phyloP scores from a whole-genome alignment of 1,140 invertebrate genomes.

The Diabrotica virgifera region DNA sequence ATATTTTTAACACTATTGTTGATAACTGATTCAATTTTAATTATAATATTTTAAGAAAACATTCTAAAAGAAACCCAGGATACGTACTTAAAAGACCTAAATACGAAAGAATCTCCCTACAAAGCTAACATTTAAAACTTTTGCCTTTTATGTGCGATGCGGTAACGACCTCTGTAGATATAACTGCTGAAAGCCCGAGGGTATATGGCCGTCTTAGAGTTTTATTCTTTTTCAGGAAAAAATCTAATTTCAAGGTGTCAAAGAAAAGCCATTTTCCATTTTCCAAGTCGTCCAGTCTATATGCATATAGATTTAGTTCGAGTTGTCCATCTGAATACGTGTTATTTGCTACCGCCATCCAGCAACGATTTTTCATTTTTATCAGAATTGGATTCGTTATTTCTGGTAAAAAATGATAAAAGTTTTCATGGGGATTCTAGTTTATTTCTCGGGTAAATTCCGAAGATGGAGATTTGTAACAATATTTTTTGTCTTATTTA shows the following conservation, averaged over 20 bases:
- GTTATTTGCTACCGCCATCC: slow-evolving; percentile 3
- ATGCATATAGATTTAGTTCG: slow-evolving; percentile 42
- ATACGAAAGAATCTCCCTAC: no score
- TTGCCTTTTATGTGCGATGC: no score
- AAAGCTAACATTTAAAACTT: no score
- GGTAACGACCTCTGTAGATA: slow-evolving; percentile 40
- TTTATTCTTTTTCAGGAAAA: slow-evolving; percentile 46
- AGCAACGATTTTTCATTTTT: slow-evolving; percentile 9
- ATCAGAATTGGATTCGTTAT: slow-evolving; percentile 7
- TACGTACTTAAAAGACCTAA: no score
- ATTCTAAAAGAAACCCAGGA: no score
- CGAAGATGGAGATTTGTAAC: no score
- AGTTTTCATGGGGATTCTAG: not conserved
- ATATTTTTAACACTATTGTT: no score
- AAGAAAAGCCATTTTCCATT: slow-evolving; percentile 51
- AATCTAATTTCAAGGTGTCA: slow-evolving; percentile 52
- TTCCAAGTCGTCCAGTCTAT: slow-evolving; percentile 44
- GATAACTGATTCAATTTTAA: no score
- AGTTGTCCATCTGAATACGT: slow-evolving; percentile 17
- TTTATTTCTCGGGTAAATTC: no score
- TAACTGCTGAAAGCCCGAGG: slow-evolving; percentile 40
- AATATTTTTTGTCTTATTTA: no score
- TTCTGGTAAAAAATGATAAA: not conserved
- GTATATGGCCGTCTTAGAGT: slow-evolving; percentile 42
- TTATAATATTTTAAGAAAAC: no score